Base-by-base conservation (phyloP, 2,888 invertebrate species). In the Palloptera scutellata region DNA sequence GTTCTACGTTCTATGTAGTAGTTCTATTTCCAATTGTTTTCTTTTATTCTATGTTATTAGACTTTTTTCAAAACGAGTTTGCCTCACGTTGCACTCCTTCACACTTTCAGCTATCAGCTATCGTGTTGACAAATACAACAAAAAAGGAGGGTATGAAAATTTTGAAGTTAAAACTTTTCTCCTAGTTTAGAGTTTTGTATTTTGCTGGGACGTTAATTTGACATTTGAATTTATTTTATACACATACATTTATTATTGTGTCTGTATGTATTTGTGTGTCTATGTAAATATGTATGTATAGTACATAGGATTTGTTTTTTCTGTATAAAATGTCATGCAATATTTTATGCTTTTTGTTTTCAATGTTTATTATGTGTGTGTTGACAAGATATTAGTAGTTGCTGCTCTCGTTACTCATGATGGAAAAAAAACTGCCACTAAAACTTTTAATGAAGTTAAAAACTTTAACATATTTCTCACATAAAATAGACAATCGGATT, bases 131-230 rank as follows among this genome's bases (percentile, higher is more conserved):
- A 30, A 30, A 30, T 30, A 30, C 30, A 6, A 30, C 30, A 30
- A 20, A 64, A 30, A 30, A 30, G 6, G 6, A 30, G 30, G 6
- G 30, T 30, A 30, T 30, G 30, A 30, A 30, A 30, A 30, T 30
- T 30, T 30, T 30, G 6, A 30, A 30, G 30, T 30, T 30, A 30
- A 30, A 30, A 30, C 30, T 30, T 30, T 30, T 30, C 30, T 30
- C 30, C 3, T 30, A 30, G 30, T 30, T 30, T 6, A 4, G 67
- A 67, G 61, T 69, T 69, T 60, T 57, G 52, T 45, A 61, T 58
- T 64, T 67, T 61, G 64, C 61, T 51, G 63, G 60, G 70, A 69
- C 71, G 65, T 73, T 73, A 70, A 72, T 73, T 73, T 73, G 72
- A 71, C 71, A 71, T 72, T 71, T 68, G 71, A 71, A 69, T 72